A percentile compares a stretch with the other conserved stretches of the same genome.
Evolutionary conservation across 2,888 invertebrate species (phyloP).

Genomic region (Metopia argyrocephala): DNA sequence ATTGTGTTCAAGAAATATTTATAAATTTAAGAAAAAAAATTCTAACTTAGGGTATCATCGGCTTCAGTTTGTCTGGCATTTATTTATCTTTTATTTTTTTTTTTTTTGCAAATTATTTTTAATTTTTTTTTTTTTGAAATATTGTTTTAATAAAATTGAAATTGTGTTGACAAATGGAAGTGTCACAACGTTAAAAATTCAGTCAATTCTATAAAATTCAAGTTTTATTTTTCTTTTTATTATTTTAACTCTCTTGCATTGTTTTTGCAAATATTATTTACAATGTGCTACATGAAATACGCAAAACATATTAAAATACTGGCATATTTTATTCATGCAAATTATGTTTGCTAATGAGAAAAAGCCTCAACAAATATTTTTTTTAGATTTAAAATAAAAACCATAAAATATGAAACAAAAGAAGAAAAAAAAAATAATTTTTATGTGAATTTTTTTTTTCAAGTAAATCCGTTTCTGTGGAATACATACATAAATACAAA

Average conservation of each 20-base stretch:
- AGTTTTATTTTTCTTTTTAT: neutral
- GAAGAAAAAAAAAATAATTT: neutral
- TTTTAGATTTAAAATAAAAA: conserved; percentile 4
- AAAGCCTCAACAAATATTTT: neutral
- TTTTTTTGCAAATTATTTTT: neutral
- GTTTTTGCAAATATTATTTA: conserved; percentile 39
- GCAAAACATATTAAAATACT: neutral
- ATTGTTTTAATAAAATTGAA: conserved; percentile 43
- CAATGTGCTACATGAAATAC: conserved; percentile 26
- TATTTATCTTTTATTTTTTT: conserved; percentile 4
- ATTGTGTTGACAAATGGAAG: conserved; percentile 47
- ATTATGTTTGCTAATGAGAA: conserved; percentile 34
- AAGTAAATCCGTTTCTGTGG: neutral
- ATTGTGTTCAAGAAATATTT: no score
- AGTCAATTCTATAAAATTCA: conserved; percentile 8
- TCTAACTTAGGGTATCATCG: no score
- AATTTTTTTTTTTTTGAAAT: neutral
- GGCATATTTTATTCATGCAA: conserved; percentile 41
- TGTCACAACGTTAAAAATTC: conserved; percentile 37
- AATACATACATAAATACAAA: neutral
- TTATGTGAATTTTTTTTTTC: no score
- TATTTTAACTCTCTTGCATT: neutral
- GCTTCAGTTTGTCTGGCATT: conserved; percentile 18
- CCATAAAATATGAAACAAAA: conserved; percentile 6
- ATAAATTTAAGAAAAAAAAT: no score